phyloP scores from a whole-genome alignment of 2,888 invertebrate species.

The Dicycla oo region DNA sequence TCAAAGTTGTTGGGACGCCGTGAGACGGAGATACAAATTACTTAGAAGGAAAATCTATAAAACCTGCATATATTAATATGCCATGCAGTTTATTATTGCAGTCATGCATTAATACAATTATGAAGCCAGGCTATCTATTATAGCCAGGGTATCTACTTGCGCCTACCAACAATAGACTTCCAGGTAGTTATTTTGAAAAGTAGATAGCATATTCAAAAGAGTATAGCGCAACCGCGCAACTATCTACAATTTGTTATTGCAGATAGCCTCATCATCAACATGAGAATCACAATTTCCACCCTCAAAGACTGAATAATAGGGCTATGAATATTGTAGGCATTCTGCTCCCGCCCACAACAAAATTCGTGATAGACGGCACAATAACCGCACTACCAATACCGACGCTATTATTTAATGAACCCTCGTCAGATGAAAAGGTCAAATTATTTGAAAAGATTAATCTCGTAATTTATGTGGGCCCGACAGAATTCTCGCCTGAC shows the following conservation, averaged over 20 bases:
- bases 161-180: slow-evolving; percentile 34
- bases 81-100: slow-evolving; percentile 29
- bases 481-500: slow-evolving; percentile 84
- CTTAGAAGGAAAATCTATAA: slow-evolving; percentile 22
- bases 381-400: slow-evolving; percentile 88
- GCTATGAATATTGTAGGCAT: slow-evolving; percentile 72
- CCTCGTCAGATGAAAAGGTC: slow-evolving; percentile 90
- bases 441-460: slow-evolving; percentile 91
- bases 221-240: neutral
- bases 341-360: slow-evolving; percentile 81
- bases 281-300: slow-evolving; percentile 55
- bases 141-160: slow-evolving; percentile 45
- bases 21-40: slow-evolving; percentile 29
- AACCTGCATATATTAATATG: slow-evolving; percentile 26
- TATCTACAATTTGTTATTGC: slow-evolving; percentile 23
- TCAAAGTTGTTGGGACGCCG: slow-evolving; percentile 8
- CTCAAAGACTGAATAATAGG: slow-evolving; percentile 62
- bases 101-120: slow-evolving; percentile 41
- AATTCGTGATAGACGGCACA: slow-evolving; percentile 89
- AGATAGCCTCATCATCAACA: slow-evolving; percentile 46
- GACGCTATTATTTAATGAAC: slow-evolving; percentile 90
- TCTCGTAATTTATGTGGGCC: slow-evolving; percentile 89
- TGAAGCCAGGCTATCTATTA: slow-evolving; percentile 15
- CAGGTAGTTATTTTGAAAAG: slow-evolving; percentile 18
- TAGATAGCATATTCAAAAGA: slow-evolving; percentile 26